Percentiles rank a stretch among this genome's conserved stretches.
These are phyloP conservation scores for Junonia oenone DNA, from an alignment of 2,888 invertebrate genomes.

Conservation along the genomic window DNA sequence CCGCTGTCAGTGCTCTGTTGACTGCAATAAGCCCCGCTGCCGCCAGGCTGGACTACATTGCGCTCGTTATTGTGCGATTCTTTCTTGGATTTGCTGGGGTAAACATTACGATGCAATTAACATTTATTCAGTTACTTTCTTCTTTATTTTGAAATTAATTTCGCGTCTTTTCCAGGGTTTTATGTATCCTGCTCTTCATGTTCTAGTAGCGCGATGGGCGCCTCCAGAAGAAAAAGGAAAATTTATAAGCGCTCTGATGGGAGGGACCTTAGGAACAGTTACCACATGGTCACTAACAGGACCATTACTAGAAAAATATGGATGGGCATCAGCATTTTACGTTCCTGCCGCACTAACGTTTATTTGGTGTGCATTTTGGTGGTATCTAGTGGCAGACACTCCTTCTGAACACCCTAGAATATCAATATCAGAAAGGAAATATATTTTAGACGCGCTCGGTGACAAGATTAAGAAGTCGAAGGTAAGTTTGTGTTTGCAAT, in stretches of 20 bases:
- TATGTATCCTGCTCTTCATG: slow-evolving; percentile 82
- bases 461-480: slow-evolving; percentile 76
- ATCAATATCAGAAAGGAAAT: slow-evolving; percentile 80
- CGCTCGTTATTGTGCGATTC: slow-evolving; percentile 79
- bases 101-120: slow-evolving; percentile 39
- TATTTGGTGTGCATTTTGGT: slow-evolving; percentile 80
- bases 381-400: slow-evolving; percentile 81
- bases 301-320: slow-evolving; percentile 78
- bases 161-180: slow-evolving; percentile 66
- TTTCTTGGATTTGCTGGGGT: slow-evolving; percentile 82
- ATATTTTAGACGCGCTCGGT: slow-evolving; percentile 81
- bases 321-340: slow-evolving; percentile 85
- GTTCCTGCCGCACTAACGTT: slow-evolving; percentile 78
- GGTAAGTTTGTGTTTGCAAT: slow-evolving; percentile 48
- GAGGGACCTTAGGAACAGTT: slow-evolving; percentile 86
- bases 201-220: slow-evolving; percentile 85
- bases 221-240: slow-evolving; percentile 87
- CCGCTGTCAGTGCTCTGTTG: slow-evolving; percentile 70
- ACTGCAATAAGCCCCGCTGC: slow-evolving; percentile 81
- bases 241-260: slow-evolving; percentile 85
- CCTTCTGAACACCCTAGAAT: slow-evolving; percentile 83
- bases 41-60: slow-evolving; percentile 76
- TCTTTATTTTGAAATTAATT: neutral
- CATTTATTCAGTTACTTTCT: neutral
- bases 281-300: slow-evolving; percentile 85